Evolutionary conservation across 1,140 invertebrate genomes (phyloP).

Genomic region (Chionoecetes opilio): DNA sequence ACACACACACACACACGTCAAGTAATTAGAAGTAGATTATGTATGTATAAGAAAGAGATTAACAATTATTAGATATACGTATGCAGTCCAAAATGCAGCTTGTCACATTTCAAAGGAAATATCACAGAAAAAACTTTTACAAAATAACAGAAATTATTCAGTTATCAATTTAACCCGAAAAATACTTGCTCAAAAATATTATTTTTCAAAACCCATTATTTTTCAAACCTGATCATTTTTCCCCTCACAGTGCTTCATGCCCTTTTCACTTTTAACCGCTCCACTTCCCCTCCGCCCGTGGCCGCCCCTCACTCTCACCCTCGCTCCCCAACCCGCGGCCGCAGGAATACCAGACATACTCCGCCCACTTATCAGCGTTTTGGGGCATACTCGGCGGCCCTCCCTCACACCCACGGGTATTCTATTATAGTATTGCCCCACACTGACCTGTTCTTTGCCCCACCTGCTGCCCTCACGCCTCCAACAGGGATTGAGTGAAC

Average conservation of each 20-base stretch:
- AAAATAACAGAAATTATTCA: too few species aligned
- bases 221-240: neutral
- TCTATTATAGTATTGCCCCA: constrained; percentile 1
- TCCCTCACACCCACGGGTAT: neutral
- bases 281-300: neutral
- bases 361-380: constrained; percentile 13
- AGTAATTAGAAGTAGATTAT: neutral
- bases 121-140: too few species aligned
- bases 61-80: too few species aligned
- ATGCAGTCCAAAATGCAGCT: too few species aligned
- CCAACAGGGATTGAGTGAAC: neutral
- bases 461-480: neutral
- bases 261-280: neutral
- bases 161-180: too few species aligned
- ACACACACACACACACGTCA: constrained; percentile 16
- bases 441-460: neutral
- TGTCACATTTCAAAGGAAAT: too few species aligned
- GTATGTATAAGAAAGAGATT: too few species aligned
- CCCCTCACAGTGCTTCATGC: neutral
- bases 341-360: constrained; percentile 20
- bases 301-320: neutral
- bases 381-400: neutral
- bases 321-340: neutral
- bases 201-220: neutral
- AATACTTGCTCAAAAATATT: too few species aligned